Percentiles rank a stretch among this genome's conserved stretches.
Conservation (phyloP, 1,140 invertebrate genomes). For the Argopecten irradians region DNA sequence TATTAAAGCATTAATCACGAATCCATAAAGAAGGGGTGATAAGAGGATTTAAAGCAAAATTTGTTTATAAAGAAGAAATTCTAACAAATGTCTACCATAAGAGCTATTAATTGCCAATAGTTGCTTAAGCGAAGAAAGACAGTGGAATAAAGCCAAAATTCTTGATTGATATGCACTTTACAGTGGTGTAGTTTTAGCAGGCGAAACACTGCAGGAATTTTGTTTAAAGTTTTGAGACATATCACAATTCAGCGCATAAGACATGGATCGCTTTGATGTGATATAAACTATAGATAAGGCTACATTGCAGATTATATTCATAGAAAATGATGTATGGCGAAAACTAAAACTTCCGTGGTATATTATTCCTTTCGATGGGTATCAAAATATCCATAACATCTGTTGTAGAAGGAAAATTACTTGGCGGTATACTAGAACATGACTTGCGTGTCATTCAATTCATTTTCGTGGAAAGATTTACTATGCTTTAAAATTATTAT, state of each 20-base stretch:
- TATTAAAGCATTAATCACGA: background rate
- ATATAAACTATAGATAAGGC: background rate
- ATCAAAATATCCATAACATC: constrained; percentile 19
- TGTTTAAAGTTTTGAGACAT: constrained; percentile 2
- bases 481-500: background rate
- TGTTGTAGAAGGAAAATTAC: background rate
- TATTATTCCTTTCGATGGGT: background rate
- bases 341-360: background rate
- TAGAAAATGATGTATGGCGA: constrained; percentile 8
- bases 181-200: background rate
- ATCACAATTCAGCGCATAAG: constrained; percentile 16
- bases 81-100: background rate
- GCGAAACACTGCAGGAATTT: background rate
- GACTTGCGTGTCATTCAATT: background rate
- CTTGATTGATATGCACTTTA: background rate
- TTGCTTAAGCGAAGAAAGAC: constrained; percentile 1
- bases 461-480: background rate
- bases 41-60: background rate
- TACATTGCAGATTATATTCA: background rate
- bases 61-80: background rate
- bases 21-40: background rate
- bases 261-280: background rate
- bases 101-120: constrained; percentile 17
- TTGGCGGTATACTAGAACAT: background rate
- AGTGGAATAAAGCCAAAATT: constrained; percentile 7